A percentile compares a stretch with the other conserved stretches of the same genome.
phyloP scores from a whole-genome alignment of 2,797 vertebrate species.

The Poecile montanus region DNA sequence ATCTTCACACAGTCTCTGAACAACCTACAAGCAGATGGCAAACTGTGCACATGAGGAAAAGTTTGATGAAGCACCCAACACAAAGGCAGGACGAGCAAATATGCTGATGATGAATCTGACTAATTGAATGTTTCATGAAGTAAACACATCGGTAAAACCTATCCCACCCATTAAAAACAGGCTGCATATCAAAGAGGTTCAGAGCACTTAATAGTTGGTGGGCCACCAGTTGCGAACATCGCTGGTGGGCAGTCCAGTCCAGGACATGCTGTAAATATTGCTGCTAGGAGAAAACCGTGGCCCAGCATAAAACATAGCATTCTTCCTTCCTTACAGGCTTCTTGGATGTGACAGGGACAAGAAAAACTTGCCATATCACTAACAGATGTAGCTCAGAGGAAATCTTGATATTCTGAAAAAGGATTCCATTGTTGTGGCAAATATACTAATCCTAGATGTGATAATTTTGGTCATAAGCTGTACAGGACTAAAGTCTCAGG shows the following conservation, averaged over 20 bases:
- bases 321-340: neutral
- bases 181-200: constrained; percentile 9
- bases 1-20: constrained; percentile 61
- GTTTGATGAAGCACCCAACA: constrained; percentile 39
- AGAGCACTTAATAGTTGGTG: neutral
- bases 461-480: neutral
- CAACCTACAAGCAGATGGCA: constrained; percentile 65
- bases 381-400: constrained; percentile 1
- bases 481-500: neutral
- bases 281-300: neutral
- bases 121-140: constrained; percentile 55
- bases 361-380: neutral
- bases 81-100: constrained; percentile 46
- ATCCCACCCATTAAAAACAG: constrained; percentile 31
- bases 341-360: neutral
- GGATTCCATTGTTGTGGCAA: neutral
- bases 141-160: constrained; percentile 43
- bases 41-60: constrained; percentile 54
- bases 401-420: neutral
- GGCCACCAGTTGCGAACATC: constrained; percentile 7
- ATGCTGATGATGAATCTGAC: constrained; percentile 20
- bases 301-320: neutral
- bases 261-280: neutral
- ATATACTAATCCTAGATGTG: neutral
- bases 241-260: constrained; percentile 8